These are phyloP conservation scores for Rhopalosiphum nymphaeae DNA, from an alignment of 2,888 invertebrate genomes.

Conservation along the genomic window DNA sequence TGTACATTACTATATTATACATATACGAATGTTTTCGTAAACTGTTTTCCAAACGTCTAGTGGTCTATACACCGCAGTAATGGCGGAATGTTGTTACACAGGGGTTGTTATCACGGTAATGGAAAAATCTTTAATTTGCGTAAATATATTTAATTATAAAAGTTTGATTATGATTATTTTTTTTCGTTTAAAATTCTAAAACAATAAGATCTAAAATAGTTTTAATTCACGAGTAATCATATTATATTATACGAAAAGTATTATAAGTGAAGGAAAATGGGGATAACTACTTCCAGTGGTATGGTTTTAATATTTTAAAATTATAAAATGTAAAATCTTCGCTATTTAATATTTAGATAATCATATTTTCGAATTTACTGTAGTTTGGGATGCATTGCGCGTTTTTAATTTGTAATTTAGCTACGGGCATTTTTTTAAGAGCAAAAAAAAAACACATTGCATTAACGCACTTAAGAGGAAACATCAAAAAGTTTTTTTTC, in stretches of 20 bases:
- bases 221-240: neutral
- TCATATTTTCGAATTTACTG: neutral
- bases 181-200: neutral
- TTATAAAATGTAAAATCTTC: neutral
- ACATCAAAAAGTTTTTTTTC: neutral
- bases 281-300: neutral
- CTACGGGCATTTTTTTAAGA: neutral
- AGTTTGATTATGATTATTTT: neutral
- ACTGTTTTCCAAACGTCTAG: neutral
- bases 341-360: neutral
- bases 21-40: no score
- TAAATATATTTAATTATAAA: neutral
- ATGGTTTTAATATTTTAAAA: neutral
- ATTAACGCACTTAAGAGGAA: neutral
- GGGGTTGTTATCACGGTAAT: neutral
- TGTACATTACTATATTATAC: no score
- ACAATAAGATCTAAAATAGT: neutral
- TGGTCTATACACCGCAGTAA: neutral
- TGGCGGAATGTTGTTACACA: neutral
- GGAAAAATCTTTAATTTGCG: neutral
- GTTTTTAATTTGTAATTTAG: neutral
- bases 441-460: neutral
- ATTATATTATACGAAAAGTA: neutral
- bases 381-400: neutral
- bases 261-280: neutral